Percentiles rank a stretch among this genome's conserved stretches.
phyloP scores from a whole-genome alignment of 2,888 invertebrate species.

The Stegana nigrithorax region DNA sequence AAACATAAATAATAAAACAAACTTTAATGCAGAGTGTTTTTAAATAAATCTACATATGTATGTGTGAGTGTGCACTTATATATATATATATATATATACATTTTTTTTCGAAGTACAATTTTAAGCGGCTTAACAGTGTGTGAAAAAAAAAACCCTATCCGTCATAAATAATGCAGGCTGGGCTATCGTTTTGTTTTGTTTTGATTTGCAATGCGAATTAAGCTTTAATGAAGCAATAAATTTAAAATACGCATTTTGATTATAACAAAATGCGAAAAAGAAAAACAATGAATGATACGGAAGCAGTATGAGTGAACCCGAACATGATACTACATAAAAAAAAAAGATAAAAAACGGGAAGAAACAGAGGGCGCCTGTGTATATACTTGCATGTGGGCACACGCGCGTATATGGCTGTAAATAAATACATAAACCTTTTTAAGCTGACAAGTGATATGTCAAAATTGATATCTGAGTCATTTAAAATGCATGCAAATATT shows the following conservation, averaged over 20 bases:
- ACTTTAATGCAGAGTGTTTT: no score
- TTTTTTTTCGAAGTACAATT: no score
- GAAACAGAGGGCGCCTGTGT: not conserved
- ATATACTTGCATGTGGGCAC: not conserved
- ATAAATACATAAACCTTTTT: slow-evolving; percentile 63
- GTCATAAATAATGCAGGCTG: no score
- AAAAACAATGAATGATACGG: not conserved
- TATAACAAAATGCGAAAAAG: slow-evolving; percentile 29
- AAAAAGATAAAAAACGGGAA: not conserved
- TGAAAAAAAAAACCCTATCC: not conserved
- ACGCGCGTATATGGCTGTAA: slow-evolving; percentile 40
- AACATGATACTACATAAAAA: not conserved
- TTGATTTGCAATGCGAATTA: slow-evolving; percentile 38
- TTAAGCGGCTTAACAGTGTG: not conserved
- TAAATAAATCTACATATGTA: no score
- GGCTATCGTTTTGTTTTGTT: not conserved
- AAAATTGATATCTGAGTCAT: slow-evolving; percentile 62
- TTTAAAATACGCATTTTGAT: slow-evolving; percentile 53
- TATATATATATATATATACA: no score
- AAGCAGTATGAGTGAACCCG: not conserved
- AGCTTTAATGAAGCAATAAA: slow-evolving; percentile 60
- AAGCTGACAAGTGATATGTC: slow-evolving; percentile 62
- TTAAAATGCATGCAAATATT: slow-evolving; percentile 60
- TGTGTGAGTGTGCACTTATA: no score
- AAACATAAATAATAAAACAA: no score